Percentiles rank a stretch among this genome's conserved stretches.
phyloP scores from a whole-genome alignment of 2,797 vertebrate genomes.

The Odontamblyopus rebecca region DNA sequence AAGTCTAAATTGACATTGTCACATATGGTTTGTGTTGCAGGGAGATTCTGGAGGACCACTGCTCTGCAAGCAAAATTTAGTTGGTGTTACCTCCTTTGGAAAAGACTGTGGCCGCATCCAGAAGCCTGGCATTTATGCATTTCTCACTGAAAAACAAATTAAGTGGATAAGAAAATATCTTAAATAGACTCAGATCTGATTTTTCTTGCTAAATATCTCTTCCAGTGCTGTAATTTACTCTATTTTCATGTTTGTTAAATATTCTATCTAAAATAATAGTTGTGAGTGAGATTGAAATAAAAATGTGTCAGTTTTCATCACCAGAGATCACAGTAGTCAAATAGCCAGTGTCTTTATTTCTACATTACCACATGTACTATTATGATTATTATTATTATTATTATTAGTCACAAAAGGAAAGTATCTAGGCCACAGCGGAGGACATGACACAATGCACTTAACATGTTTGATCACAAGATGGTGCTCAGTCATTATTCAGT shows the following conservation, averaged over 20 bases:
- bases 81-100: conserved; percentile 3
- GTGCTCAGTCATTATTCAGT: background rate
- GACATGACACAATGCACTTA: background rate
- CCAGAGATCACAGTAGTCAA: no score
- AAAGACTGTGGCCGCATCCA: background rate
- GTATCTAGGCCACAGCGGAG: background rate
- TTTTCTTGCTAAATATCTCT: background rate
- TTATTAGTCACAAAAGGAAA: background rate
- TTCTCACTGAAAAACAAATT: background rate
- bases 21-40: background rate
- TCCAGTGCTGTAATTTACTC: background rate
- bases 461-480: background rate
- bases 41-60: conserved; percentile 6
- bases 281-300: no score
- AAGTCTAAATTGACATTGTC: background rate
- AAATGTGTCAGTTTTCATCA: no score
- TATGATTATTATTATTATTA: no score
- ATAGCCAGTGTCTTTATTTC: no score
- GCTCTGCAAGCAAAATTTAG: background rate
- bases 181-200: conserved; percentile 18
- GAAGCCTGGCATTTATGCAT: background rate
- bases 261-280: background rate
- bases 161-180: conserved; percentile 1
- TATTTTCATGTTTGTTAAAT: background rate
- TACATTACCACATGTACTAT: no score